Base-by-base conservation (phyloP, 2,113 vertebrate species). In the Eulacestoma nigropectus region DNA sequence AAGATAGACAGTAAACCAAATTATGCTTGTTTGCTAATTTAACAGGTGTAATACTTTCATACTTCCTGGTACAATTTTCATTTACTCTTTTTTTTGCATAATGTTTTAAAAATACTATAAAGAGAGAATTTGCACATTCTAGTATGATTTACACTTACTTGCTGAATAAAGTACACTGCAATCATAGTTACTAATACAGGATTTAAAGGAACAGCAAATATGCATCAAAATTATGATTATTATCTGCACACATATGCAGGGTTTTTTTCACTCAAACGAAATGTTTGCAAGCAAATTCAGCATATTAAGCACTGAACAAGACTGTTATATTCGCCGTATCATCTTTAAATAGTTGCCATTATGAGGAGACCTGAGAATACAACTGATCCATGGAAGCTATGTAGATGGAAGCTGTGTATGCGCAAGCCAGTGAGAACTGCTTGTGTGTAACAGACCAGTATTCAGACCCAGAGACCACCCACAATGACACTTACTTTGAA, bases 91-190 rank as follows among this genome's bases (percentile, higher is more conserved):
- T 84, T 87, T 90, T 78, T 84, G 57, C 20, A 81, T 57, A 46
- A 80, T 15, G 25, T 70, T 95, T 86, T 84, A 68, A 96, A 87
- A 90, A 80, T 25, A 73, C 16, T 49, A 35, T 21, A 23, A 90
- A 72, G 26, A 62, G 19, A 88, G 83, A 67, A 82, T 13, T 67
- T 63, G 26, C 0, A 3, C 13, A 52, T 42, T 72, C 59, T 68
- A 83, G 63, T 35, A 35, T 30, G 44, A 83, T 42, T 93, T 94
- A 83, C 12, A 49, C 29, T 82, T 82, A 87, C 27, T 91, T 70
- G 89, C 65, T 86, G 76, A 94, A 68, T 74, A 93, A 89, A 80
- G 73, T 69, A 95, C 91, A 73, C 74, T 90, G 81, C 91, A 94
- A 74, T 78, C 47, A 64, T 22, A 89, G 55, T 64, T 89, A 80